A percentile compares a stretch with the other conserved stretches of the same genome.
These are phyloP conservation scores for Dryobates pubescens DNA, from an alignment of 2,797 vertebrate genomes.

Conservation along the genomic window DNA sequence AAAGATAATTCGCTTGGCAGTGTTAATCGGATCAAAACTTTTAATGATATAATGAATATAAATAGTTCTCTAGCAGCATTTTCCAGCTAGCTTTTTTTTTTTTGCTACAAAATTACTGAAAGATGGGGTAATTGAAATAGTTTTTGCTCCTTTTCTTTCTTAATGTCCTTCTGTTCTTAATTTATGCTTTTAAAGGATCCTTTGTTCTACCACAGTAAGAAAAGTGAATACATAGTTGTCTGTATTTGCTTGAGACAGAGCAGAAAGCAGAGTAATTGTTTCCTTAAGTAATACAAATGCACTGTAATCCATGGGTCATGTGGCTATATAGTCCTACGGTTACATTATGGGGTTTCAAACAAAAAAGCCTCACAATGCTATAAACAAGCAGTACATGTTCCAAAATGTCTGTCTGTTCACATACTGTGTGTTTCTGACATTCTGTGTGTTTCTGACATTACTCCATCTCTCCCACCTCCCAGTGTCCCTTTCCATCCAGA, in stretches of 20 bases:
- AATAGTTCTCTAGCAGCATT: background rate
- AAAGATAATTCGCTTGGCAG: background rate
- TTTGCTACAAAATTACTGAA: background rate
- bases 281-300: background rate
- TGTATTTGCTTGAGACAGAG: constrained; percentile 10
- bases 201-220: constrained; percentile 20
- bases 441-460: constrained; percentile 77
- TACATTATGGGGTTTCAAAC: background rate
- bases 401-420: constrained; percentile 70
- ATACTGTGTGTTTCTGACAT: constrained; percentile 36
- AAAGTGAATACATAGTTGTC: background rate
- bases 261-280: constrained; percentile 33
- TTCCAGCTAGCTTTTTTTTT: background rate
- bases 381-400: constrained; percentile 12
- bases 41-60: background rate
- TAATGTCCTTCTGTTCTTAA: constrained; percentile 34
- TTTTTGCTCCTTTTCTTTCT: background rate
- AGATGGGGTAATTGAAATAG: background rate
- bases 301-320: background rate
- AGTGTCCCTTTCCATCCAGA: constrained; percentile 92
- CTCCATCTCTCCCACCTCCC: constrained; percentile 81
- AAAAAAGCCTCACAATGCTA: background rate
- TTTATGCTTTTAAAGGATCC: constrained; percentile 34
- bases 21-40: constrained; percentile 23
- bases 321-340: background rate